These are phyloP conservation scores for Thalassarche chlororhynchos DNA, from an alignment of 2,113 vertebrate genomes.

Conservation along the genomic window DNA sequence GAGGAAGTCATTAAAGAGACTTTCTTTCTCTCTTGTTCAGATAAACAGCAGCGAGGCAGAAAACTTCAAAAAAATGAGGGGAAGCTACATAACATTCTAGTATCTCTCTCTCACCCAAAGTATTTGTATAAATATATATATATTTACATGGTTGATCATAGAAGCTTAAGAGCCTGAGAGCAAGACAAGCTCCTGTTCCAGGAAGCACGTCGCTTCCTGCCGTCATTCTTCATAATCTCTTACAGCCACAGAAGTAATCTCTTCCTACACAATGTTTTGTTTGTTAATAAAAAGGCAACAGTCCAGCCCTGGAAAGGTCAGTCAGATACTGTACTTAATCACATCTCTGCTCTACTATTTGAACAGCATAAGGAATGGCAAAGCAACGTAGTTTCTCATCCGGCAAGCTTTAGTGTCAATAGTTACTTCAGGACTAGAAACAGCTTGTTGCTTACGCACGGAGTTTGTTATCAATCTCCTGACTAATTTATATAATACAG, in stretches of 20 bases:
- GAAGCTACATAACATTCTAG: neutral
- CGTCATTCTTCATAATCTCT: neutral
- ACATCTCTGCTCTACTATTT: neutral
- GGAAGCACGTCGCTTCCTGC: neutral
- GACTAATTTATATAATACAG: neutral
- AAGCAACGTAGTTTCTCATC: neutral
- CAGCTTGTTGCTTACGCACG: neutral
- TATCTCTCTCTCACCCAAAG: neutral
- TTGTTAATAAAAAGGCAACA: neutral
- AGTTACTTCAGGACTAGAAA: neutral
- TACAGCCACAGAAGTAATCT: neutral
- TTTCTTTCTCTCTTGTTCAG: neutral
- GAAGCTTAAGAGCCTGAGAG: neutral
- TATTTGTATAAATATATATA: neutral
- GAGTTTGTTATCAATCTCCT: neutral
- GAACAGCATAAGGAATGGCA: neutral
- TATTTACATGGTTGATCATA: neutral
- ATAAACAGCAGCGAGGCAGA: neutral
- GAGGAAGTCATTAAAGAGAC: neutral
- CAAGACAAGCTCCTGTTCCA: neutral
- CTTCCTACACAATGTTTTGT: neutral
- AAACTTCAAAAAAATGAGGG: neutral
- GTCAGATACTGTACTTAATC: neutral
- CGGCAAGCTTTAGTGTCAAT: neutral
- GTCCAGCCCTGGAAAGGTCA: constrained; percentile 2